Conservation (phyloP, 2,113 vertebrate genomes). For the Morone saxatilis region DNA sequence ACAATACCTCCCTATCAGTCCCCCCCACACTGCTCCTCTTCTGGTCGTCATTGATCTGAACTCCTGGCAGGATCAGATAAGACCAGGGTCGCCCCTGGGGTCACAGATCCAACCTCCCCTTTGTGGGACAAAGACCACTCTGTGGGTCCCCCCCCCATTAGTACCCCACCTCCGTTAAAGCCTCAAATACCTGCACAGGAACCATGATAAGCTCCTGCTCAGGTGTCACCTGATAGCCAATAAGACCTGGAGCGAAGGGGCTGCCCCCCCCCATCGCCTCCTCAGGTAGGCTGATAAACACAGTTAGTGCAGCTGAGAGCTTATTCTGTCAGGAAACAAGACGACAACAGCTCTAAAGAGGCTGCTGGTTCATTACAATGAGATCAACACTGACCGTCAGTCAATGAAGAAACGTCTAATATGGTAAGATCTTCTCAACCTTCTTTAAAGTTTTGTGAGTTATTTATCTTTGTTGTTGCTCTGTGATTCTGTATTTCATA, state of each 20-base stretch:
- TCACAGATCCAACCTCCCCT: conserved; percentile 33
- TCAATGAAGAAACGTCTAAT: neutral
- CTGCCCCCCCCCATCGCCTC: neutral
- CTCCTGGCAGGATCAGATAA: conserved; percentile 55
- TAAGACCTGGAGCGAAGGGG: conserved; percentile 10
- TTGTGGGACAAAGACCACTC: conserved; percentile 64
- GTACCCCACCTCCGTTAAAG: conserved; percentile 15
- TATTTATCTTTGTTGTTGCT: too few relatives aligned
- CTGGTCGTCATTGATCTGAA: conserved; percentile 48
- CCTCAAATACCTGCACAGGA: conserved; percentile 47
- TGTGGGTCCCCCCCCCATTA: conserved; percentile 47
- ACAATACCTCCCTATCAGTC: conserved; percentile 43
- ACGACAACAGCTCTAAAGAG: neutral
- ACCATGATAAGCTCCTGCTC: conserved; percentile 62
- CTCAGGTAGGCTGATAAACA: conserved; percentile 26
- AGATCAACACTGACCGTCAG: neutral
- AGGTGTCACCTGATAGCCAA: conserved; percentile 63
- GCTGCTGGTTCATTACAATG: neutral
- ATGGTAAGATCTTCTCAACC: conserved; percentile 8
- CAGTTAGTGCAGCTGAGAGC: neutral
- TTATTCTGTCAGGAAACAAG: conserved; percentile 21
- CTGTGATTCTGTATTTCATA: too few relatives aligned
- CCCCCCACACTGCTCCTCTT: neutral
- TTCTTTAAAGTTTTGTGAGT: too few relatives aligned
- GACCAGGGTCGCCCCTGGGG: conserved; percentile 40